Conservation (phyloP, 2,113 vertebrate genomes). For the Mixornis gularis region DNA sequence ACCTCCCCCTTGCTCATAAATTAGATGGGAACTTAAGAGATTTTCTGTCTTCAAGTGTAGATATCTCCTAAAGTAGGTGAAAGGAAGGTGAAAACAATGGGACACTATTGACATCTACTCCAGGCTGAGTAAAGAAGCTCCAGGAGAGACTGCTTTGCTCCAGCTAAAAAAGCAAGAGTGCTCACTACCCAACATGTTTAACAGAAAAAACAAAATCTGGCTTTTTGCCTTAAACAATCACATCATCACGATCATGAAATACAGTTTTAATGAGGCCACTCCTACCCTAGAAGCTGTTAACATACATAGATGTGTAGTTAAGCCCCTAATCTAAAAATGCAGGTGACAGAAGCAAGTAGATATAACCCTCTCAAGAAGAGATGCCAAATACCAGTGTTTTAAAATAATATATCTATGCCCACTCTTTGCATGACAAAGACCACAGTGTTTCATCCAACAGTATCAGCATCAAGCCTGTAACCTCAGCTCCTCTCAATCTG, state of each 20-base stretch:
- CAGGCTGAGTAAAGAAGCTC: not conserved
- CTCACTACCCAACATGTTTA: not conserved
- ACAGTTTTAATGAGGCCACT: not conserved
- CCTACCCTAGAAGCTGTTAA: not conserved
- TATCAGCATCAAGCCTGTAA: not conserved
- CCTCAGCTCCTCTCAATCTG: not conserved
- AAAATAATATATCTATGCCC: not conserved
- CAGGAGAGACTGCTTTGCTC: not conserved
- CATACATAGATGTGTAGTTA: not conserved
- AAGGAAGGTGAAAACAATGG: not conserved
- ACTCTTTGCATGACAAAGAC: not conserved
- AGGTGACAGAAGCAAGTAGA: not conserved
- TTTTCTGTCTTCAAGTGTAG: not conserved
- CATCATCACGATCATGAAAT: not conserved
- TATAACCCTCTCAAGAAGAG: not conserved
- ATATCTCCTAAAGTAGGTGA: not conserved
- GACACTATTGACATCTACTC: not conserved
- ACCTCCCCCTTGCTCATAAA: not conserved
- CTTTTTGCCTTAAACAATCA: not conserved
- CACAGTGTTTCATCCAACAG: not conserved
- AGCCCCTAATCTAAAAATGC: not conserved
- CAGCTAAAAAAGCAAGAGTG: not conserved
- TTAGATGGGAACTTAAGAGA: not conserved
- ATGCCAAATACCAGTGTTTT: not conserved
- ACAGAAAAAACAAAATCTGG: not conserved